Percentiles rank a stretch among this genome's conserved stretches.
Evolutionary conservation across 1,140 invertebrate genomes (phyloP).

Genomic region (Bombyx mandarina): DNA sequence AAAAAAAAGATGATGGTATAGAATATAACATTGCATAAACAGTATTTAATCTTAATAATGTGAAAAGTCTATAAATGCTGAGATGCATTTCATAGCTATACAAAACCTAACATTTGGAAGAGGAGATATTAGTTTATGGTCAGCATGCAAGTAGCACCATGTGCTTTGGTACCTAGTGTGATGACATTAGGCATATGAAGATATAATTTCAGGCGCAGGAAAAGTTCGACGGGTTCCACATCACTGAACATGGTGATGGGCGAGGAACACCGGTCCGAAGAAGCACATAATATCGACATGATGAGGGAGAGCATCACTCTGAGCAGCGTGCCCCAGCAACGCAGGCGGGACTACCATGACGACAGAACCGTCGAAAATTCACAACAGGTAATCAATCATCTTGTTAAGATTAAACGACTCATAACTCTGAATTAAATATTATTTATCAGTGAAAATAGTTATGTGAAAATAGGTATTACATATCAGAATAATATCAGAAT

Average conservation of each 20-base stretch:
- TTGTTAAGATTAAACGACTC: neutral
- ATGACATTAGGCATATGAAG: too few species aligned
- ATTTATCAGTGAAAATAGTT: neutral
- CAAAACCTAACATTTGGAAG: too few species aligned
- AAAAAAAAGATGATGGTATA: too few species aligned
- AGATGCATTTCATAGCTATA: too few species aligned
- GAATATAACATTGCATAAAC: too few species aligned
- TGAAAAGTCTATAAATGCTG: too few species aligned
- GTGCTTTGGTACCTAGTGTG: neutral
- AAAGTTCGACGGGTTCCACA: conserved; percentile 78
- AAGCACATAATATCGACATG: conserved; percentile 27
- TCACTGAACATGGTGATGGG: conserved; percentile 70
- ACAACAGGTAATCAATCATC: conserved; percentile 30
- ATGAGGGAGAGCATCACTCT: conserved; percentile 42
- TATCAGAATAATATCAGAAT: neutral
- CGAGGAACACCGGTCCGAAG: conserved; percentile 47
- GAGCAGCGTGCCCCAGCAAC: conserved; percentile 49
- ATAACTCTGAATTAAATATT: too few species aligned
- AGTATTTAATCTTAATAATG: too few species aligned
- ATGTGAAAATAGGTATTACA: neutral
- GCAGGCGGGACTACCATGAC: conserved; percentile 37
- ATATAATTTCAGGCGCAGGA: conserved; percentile 71
- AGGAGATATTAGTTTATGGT: neutral
- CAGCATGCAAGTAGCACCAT: neutral
- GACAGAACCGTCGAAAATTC: conserved; percentile 34